These are phyloP conservation scores for Nemoura dubitans DNA, from an alignment of 2,888 invertebrate genomes.

Conservation along the genomic window DNA sequence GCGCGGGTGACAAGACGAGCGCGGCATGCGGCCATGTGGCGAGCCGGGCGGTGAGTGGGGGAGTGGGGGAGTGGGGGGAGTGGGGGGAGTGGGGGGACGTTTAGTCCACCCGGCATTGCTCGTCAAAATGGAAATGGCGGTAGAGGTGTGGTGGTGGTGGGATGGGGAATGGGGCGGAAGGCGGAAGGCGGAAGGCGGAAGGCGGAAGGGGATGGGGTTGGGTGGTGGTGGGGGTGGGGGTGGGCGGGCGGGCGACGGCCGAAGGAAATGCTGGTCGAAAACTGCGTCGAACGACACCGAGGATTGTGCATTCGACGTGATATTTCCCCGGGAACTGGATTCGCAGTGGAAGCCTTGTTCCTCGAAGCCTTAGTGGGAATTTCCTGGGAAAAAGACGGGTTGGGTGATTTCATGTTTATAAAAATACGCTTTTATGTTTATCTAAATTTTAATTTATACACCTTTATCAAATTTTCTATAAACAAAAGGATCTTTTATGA, in stretches of 20 bases:
- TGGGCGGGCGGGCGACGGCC: not conserved
- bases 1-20: constrained; percentile 18
- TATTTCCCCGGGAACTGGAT: no score
- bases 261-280: not conserved
- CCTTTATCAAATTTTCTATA: not conserved
- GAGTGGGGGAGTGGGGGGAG: not conserved
- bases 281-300: not conserved
- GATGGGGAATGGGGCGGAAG: not conserved
- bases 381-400: no score
- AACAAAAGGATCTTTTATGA: not conserved
- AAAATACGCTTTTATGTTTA: no score
- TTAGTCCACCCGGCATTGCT: no score
- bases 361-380: no score
- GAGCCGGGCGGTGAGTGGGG: not conserved
- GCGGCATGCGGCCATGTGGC: constrained; percentile 13
- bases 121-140: no score
- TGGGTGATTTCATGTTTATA: no score
- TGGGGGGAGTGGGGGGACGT: not conserved
- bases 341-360: no score
- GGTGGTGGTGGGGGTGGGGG: not conserved
- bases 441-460: no score
- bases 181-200: no score
- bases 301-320: not conserved
- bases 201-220: not conserved
- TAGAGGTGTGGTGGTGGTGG: not conserved